Percentiles rank a stretch among this genome's conserved stretches.
Evolutionary conservation across 2,797 vertebrate genomes (phyloP).

Genomic region (Nothura maculosa): DNA sequence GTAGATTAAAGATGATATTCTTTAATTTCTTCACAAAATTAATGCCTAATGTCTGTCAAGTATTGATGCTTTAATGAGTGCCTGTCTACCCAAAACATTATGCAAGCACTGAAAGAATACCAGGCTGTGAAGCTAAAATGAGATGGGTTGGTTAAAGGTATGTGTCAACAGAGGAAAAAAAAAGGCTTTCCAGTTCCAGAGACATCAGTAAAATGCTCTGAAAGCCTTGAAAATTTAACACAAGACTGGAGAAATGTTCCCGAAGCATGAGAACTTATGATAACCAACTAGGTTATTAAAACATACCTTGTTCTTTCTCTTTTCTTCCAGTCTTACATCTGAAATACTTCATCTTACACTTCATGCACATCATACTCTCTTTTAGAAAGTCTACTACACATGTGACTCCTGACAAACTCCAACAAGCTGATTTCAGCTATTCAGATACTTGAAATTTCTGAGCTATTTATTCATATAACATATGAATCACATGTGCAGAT

Average conservation of each 20-base stretch:
- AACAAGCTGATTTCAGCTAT: background rate
- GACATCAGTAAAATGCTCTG: background rate
- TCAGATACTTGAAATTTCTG: background rate
- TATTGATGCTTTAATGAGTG: background rate
- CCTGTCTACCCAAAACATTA: slow-evolving; percentile 29
- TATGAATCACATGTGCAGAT: background rate
- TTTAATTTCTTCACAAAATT: background rate
- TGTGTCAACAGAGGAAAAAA: background rate
- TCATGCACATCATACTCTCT: background rate
- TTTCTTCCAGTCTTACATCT: background rate
- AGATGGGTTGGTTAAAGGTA: background rate
- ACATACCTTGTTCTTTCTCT: background rate
- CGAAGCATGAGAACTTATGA: background rate
- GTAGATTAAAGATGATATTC: background rate
- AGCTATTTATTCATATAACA: background rate
- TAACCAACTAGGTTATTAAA: background rate
- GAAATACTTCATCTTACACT: background rate
- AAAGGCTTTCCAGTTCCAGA: background rate
- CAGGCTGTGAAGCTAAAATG: background rate
- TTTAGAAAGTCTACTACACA: background rate
- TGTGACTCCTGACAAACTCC: background rate
- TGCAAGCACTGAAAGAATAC: background rate
- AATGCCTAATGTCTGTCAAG: background rate
- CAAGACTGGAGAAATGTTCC: background rate
- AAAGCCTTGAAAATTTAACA: background rate